Evolutionary conservation across 2,888 invertebrate genomes (phyloP), one percentile per base, ranked within the genome.

Genomic region (Leptothorax acervorum): DNA sequence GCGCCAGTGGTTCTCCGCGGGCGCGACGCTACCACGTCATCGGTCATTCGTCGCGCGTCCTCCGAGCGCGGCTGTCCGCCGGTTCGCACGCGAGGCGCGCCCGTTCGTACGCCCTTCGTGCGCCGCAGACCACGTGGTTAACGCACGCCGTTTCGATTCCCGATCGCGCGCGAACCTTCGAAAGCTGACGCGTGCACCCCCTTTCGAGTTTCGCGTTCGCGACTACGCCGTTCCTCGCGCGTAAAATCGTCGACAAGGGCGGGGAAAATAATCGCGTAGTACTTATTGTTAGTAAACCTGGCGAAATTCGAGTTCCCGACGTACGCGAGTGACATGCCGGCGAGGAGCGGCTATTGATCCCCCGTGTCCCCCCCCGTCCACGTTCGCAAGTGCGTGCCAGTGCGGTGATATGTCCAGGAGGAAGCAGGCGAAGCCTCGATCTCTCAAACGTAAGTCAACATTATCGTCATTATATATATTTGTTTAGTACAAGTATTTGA

Each of bases 401-500:
- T 88, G 85, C 51, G 82, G 90, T 92, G 92, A 87, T 92, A 94
- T 95, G 95, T 95, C 95, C 66, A 94, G 95, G 82, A 93, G 95
- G 87, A 95, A 95, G 90, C 95, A 95, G 91, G 95, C 95, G 48
- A 95, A 95, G 87, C 95, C 95, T 18, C 94, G 95, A 90, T 95
- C 95, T 86, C 92, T 95, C 45, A 95, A 95, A 94, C 93, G 95
- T 95, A 93, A 95, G 95, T 95, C 31, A 15, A 3, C 35, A 12
- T 28, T 71, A 9, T 75, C 23, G 6, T 42, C 31, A 18, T 11
- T 15, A 12, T n/a, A 12, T 42, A 39, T 45, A 51, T 39, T 39
- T 28, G 12, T n/a, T 73, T 11, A n/a, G 3, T 12, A 28, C 8
- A 4, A 53, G 8, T 42, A 18, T 28, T 12, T 12, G 8, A 28